phyloP scores from a whole-genome alignment of 2,113 vertebrate species.

The Paratilapia polleni region DNA sequence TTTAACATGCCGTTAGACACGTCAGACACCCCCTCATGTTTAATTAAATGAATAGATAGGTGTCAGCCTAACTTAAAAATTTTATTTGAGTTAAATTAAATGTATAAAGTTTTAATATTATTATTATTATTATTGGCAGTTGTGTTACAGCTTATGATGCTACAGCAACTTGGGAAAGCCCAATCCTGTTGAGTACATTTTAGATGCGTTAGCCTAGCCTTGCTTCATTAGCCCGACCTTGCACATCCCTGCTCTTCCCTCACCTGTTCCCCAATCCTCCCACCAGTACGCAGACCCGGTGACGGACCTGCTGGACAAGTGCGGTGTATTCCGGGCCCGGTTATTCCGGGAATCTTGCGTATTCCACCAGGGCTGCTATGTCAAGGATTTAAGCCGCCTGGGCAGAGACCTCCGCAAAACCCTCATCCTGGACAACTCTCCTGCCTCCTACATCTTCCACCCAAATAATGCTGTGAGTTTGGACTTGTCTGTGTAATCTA shows the following conservation, averaged over 20 bases:
- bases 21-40: background rate
- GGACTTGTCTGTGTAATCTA: background rate
- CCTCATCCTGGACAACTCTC: conserved; percentile 91
- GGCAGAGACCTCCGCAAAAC: conserved; percentile 88
- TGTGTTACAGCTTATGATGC: background rate
- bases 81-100: background rate
- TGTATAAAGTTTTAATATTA: too few species aligned
- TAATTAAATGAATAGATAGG: background rate
- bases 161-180: background rate
- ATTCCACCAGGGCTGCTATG: conserved; percentile 93
- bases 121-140: background rate
- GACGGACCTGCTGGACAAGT: conserved; percentile 88
- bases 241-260: background rate
- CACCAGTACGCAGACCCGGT: conserved; percentile 89
- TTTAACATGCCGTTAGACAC: background rate
- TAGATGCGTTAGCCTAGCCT: too few species aligned
- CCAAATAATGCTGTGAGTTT: conserved; percentile 89
- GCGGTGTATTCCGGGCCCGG: conserved; percentile 85
- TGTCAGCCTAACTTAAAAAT: background rate
- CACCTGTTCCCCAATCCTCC: background rate
- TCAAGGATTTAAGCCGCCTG: conserved; percentile 89
- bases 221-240: conserved; percentile 24
- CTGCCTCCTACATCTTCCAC: conserved; percentile 92
- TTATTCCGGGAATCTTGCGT: conserved; percentile 91
- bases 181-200: too few species aligned